Conservation (phyloP, 2,888 invertebrate species). For the Nowickia ferox region DNA sequence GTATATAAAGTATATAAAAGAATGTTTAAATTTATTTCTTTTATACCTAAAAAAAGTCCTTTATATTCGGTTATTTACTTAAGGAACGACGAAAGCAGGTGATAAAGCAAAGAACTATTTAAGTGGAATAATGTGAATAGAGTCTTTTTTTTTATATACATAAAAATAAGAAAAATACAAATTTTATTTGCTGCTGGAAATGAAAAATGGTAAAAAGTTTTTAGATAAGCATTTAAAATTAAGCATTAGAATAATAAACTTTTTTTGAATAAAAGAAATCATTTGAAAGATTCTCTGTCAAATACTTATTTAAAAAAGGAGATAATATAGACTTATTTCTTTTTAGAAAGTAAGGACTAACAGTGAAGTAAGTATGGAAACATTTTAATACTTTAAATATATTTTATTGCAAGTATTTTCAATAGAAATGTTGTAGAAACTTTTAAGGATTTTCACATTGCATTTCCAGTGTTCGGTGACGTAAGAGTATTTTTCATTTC, state of each 20-base stretch:
- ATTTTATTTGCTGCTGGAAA: not conserved
- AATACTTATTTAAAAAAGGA: not conserved
- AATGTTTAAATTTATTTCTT: slow-evolving; percentile 28
- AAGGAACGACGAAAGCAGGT: not conserved
- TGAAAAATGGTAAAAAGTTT: not conserved
- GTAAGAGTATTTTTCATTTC: not conserved
- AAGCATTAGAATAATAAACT: not conserved
- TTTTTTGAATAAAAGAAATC: not conserved
- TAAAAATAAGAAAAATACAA: not conserved
- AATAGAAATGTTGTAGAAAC: too few relatives aligned
- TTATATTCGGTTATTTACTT: slow-evolving; percentile 31
- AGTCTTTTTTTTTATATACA: not conserved
- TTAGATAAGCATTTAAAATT: slow-evolving; percentile 1
- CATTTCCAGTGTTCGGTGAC: not conserved
- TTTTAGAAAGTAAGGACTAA: too few relatives aligned
- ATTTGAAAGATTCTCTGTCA: not conserved
- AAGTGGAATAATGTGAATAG: slow-evolving; percentile 17
- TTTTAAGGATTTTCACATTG: too few relatives aligned
- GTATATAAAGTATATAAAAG: slow-evolving; percentile 37
- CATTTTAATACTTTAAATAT: too few relatives aligned
- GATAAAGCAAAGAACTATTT: slow-evolving; percentile 11
- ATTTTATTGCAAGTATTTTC: too few relatives aligned
- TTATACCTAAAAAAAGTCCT: slow-evolving; percentile 3
- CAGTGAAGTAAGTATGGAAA: too few relatives aligned
- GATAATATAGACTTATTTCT: too few relatives aligned